Evolutionary conservation across 2,888 invertebrate species (phyloP).

Genomic region (Linnaemya tessellans): DNA sequence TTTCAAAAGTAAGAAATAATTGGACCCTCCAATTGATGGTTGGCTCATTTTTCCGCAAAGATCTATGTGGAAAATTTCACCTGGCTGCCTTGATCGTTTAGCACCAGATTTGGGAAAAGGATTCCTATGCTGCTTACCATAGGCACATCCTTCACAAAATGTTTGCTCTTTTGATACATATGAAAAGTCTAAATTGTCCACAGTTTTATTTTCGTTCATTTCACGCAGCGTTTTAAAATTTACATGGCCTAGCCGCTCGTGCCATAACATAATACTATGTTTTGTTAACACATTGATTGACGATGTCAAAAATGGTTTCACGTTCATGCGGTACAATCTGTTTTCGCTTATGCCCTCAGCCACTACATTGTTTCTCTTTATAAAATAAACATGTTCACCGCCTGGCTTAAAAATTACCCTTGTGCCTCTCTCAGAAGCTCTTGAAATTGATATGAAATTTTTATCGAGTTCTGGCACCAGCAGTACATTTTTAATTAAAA

Average conservation of each 20-base stretch:
- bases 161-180: background rate
- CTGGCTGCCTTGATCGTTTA: conserved; percentile 12
- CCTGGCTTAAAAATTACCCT: too few species aligned
- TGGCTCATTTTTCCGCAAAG: conserved; percentile 50
- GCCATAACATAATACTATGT: background rate
- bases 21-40: conserved; percentile 16
- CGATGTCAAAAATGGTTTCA: background rate
- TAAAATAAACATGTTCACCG: too few species aligned
- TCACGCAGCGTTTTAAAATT: background rate
- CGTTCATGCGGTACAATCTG: background rate
- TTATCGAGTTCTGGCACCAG: background rate
- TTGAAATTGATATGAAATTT: background rate
- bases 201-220: background rate
- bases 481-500: background rate
- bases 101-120: conserved; percentile 15
- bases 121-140: conserved; percentile 31
- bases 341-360: too few species aligned
- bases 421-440: background rate
- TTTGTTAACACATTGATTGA: background rate
- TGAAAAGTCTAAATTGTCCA: background rate
- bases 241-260: background rate
- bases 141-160: conserved; percentile 29
- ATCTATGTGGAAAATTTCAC: conserved; percentile 46
- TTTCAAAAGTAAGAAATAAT: conserved; percentile 54
- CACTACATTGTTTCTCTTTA: too few species aligned